phyloP scores from a whole-genome alignment of 2,888 invertebrate species.

The Timandra comae region DNA sequence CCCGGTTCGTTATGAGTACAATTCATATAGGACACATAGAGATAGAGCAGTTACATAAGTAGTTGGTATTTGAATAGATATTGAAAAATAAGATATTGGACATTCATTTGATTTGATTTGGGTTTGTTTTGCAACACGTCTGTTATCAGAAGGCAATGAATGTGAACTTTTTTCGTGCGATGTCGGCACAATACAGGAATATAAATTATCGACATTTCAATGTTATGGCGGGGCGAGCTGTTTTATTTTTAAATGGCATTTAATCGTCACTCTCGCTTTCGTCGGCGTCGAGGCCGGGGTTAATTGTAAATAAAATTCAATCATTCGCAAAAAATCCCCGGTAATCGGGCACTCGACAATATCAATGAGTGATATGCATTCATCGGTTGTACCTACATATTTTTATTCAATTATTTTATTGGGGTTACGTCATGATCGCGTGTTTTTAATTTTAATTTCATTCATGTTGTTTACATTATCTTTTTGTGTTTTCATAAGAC shows the following conservation, averaged over 20 bases:
- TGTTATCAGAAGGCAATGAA: neutral
- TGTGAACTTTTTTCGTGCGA: neutral
- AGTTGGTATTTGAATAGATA: no score
- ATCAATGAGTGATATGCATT: constrained; percentile 61
- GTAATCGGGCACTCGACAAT: constrained; percentile 63
- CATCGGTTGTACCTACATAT: constrained; percentile 10
- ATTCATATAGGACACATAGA: no score
- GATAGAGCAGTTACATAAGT: no score
- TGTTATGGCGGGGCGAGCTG: constrained; percentile 57
- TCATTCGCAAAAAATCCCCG: constrained; percentile 71
- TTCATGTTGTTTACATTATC: no score
- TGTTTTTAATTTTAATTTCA: constrained; percentile 15
- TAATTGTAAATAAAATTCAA: constrained; percentile 77
- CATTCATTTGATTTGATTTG: no score
- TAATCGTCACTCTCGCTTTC: constrained; percentile 74
- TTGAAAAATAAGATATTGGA: no score
- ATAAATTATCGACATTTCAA: constrained; percentile 45
- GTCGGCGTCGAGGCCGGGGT: constrained; percentile 54
- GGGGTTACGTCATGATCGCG: constrained; percentile 23
- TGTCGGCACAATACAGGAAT: constrained; percentile 21
- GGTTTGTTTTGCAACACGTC: no score
- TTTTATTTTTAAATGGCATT: constrained; percentile 76
- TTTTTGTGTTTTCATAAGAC: no score
- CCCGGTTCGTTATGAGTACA: no score
- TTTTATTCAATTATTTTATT: constrained; percentile 36